phyloP scores from a whole-genome alignment of 2,113 vertebrate genomes.

The Manacus vitellinus region DNA sequence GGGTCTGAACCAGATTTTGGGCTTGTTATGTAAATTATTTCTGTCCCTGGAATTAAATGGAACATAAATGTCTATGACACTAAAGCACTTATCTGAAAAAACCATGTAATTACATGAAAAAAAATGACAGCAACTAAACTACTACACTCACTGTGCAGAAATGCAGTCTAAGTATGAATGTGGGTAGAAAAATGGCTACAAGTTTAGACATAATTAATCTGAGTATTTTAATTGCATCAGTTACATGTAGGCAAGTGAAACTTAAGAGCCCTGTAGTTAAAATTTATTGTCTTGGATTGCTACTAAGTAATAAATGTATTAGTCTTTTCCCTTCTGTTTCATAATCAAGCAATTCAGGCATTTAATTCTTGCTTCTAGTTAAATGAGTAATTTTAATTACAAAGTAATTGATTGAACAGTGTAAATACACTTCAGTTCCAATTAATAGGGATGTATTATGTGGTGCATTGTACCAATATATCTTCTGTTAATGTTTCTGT shows the following conservation, averaged over 20 bases:
- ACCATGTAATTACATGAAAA: not conserved
- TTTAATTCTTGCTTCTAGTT: constrained; percentile 5
- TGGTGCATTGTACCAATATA: not conserved
- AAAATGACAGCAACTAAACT: not conserved
- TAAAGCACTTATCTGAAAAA: not conserved
- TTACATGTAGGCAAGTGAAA: not conserved
- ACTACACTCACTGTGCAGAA: not conserved
- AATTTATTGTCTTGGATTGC: not conserved
- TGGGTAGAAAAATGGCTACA: not conserved
- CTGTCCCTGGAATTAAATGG: not conserved
- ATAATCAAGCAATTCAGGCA: not conserved
- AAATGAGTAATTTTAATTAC: not conserved
- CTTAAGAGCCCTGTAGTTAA: not conserved
- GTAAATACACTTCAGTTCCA: not conserved
- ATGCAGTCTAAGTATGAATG: not conserved
- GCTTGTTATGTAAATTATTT: not conserved
- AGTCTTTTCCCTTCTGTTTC: not conserved
- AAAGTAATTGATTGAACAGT: not conserved
- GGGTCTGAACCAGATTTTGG: not conserved
- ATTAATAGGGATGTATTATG: not conserved
- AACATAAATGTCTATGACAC: not conserved
- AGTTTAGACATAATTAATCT: not conserved
- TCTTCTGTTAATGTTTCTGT: not conserved
- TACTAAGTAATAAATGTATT: not conserved
- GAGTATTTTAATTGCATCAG: not conserved